Conservation (phyloP, 2,797 vertebrate genomes). For the Ptychadena robeensis region DNA sequence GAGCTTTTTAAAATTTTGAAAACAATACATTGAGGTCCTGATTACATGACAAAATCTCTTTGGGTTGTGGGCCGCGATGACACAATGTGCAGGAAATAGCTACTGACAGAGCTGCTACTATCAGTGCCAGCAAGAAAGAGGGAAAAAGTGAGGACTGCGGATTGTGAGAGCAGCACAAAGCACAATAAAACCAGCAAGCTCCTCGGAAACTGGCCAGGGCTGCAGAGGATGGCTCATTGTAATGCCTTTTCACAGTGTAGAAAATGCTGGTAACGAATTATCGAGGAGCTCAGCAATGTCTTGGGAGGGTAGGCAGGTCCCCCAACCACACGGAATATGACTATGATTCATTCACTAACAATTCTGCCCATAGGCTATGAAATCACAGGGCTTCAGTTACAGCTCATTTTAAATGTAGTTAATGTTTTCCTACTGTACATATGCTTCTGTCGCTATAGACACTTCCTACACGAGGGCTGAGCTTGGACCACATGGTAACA, state of each 20-base stretch:
- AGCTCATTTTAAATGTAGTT: constrained; percentile 72
- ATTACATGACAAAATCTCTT: neutral
- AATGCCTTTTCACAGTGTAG: constrained; percentile 69
- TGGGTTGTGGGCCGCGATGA: neutral
- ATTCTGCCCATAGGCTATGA: constrained; percentile 74
- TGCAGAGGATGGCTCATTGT: constrained; percentile 66
- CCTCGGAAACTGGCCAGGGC: constrained; percentile 7
- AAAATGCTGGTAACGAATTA: constrained; percentile 69
- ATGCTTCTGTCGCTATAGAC: neutral
- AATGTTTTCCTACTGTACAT: constrained; percentile 73
- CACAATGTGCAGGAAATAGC: constrained; percentile 31
- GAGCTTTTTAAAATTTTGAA: neutral
- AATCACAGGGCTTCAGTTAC: constrained; percentile 71
- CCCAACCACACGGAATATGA: constrained; percentile 67
- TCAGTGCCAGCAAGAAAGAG: constrained; percentile 1
- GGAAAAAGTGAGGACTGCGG: neutral
- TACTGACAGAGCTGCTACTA: constrained; percentile 11
- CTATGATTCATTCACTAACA: constrained; percentile 72
- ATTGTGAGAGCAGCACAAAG: neutral
- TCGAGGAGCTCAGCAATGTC: constrained; percentile 71
- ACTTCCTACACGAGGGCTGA: neutral
- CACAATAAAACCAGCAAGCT: constrained; percentile 3
- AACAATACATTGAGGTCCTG: neutral
- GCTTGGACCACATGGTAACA: neutral
- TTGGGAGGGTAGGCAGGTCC: constrained; percentile 67